Evolutionary conservation across 2,888 invertebrate genomes (phyloP), one percentile per base, ranked within the genome.

Genomic region (Campopleginae sp.): DNA sequence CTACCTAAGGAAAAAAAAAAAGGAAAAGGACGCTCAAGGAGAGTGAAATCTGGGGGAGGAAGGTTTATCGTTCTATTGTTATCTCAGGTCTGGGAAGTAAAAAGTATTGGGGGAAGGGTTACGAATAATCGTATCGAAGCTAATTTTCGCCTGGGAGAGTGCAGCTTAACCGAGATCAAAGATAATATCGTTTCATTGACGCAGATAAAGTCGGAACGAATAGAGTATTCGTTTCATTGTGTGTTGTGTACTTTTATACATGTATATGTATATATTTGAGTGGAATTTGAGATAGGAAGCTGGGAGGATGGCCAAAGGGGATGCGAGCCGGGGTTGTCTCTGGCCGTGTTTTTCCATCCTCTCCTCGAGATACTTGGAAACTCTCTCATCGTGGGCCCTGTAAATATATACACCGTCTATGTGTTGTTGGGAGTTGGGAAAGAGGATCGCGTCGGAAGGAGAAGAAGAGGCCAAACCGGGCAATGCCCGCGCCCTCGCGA

Each of bases 331-430:
- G 85, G 82, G 82, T 83, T 78, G 79, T 63, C 54, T 71, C 51
- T 19, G 74, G 42, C 68, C 61, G n/a, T 74, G 86, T 85, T 89
- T 91, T 91, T 86, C 84, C 84, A 74, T 77, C 74, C 66, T 70
- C 66, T 70, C 48, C 86, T 82, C 58, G 27, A 80, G 87, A 88
- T 91, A 91, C 91, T 90, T 86, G 92, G 91, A 91, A 91, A 88
- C 88, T 87, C 87, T 79, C 84, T 76, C 72, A 77, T 72, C 81
- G 86, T 79, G 86, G 71, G 54, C 86, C 87, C 86, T 72, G 80
- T 61, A 72, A 65, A 65, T 51, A 65, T 42, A 51, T 65, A 38
- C 12, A 54, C 72, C 54, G 38, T 77, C n/a, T 66, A 33, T 48
- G 19, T 77, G 38, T 74, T 17, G 48, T 63, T 33, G 14, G 23